Evolutionary conservation across 1,140 invertebrate genomes (phyloP).

Genomic region (Anthonomus grandis): DNA sequence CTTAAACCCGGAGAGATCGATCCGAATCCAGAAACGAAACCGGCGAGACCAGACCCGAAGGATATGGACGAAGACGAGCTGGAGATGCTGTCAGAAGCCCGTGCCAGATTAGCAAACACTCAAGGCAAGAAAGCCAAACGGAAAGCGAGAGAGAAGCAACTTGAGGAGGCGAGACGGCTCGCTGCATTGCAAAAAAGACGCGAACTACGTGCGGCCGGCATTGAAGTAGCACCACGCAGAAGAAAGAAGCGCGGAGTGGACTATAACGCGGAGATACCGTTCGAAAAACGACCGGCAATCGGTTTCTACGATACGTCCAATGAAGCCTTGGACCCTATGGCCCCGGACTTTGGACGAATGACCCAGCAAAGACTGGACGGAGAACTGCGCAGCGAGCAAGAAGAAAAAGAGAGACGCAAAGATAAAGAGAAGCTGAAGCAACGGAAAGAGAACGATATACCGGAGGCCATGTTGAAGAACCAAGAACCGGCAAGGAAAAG

Average conservation of each 20-base stretch:
- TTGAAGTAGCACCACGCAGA: conserved; percentile 70
- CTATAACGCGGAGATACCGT: conserved; percentile 97
- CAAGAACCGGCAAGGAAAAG: conserved; percentile 90
- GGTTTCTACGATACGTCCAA: conserved; percentile 94
- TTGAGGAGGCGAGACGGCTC: conserved; percentile 94
- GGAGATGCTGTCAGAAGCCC: conserved; percentile 98
- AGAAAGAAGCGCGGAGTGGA: conserved; percentile 88
- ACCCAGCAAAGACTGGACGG: conserved; percentile 92
- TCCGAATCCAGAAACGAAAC: conserved; percentile 99
- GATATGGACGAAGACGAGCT: conserved; percentile 99
- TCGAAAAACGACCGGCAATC: conserved; percentile 87
- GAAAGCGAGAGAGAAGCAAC: conserved; percentile 97
- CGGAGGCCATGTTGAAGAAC: conserved; percentile 83
- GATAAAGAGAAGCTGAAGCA: conserved; percentile 93
- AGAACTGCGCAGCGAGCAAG: conserved; percentile 82
- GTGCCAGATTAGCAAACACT: conserved; percentile 96
- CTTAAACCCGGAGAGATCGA: conserved; percentile 99
- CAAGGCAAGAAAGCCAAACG: conserved; percentile 81
- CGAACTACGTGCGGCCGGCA: conserved; percentile 97
- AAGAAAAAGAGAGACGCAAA: conserved; percentile 84
- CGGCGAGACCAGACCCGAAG: conserved; percentile 97
- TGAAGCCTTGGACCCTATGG: conserved; percentile 81
- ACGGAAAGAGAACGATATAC: conserved; percentile 94
- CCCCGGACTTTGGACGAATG: conserved; percentile 84
- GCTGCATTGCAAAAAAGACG: conserved; percentile 95